Evolutionary conservation across 2,888 invertebrate species (phyloP).

Genomic region (Plebejus argus): DNA sequence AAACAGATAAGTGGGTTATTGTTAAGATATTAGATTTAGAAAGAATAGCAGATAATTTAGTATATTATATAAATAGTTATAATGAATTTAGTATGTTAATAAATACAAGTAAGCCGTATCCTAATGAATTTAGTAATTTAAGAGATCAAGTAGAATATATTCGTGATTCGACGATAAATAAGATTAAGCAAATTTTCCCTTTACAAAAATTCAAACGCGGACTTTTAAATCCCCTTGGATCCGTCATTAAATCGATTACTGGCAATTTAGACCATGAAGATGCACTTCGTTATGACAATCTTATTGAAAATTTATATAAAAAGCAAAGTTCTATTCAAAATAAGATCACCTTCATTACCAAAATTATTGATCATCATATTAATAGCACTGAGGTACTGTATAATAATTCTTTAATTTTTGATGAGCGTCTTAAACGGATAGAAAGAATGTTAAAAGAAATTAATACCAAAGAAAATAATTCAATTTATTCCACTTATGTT

Average conservation of each 20-base stretch:
- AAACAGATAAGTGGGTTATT: not conserved
- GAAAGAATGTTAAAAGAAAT: conserved; percentile 25
- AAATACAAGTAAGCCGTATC: conserved; percentile 29
- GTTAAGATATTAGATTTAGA: conserved; percentile 40
- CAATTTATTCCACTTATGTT: conserved; percentile 34
- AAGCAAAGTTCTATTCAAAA: conserved; percentile 35
- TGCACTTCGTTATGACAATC: conserved; percentile 40
- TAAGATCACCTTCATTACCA: conserved; percentile 39
- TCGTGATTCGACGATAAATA: too few relatives aligned
- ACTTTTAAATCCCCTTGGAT: conserved; percentile 32
- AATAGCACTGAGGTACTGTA: conserved; percentile 34
- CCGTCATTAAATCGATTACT: conserved; percentile 42
- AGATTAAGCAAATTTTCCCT: conserved; percentile 35
- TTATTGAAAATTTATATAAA: conserved; percentile 34
- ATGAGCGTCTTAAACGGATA: conserved; percentile 29
- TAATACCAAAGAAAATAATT: conserved; percentile 35
- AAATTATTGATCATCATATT: conserved; percentile 38
- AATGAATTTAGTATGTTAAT: too few relatives aligned
- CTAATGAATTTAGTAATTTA: too few relatives aligned
- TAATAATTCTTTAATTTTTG: conserved; percentile 26
- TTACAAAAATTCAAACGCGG: conserved; percentile 24
- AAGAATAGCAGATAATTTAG: conserved; percentile 37
- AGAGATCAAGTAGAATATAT: too few relatives aligned
- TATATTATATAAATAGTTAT: conserved; percentile 22
- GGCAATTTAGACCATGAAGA: conserved; percentile 45